These are phyloP conservation scores for Thumatha senex DNA, from an alignment of 2,888 invertebrate species.

Conservation along the genomic window DNA sequence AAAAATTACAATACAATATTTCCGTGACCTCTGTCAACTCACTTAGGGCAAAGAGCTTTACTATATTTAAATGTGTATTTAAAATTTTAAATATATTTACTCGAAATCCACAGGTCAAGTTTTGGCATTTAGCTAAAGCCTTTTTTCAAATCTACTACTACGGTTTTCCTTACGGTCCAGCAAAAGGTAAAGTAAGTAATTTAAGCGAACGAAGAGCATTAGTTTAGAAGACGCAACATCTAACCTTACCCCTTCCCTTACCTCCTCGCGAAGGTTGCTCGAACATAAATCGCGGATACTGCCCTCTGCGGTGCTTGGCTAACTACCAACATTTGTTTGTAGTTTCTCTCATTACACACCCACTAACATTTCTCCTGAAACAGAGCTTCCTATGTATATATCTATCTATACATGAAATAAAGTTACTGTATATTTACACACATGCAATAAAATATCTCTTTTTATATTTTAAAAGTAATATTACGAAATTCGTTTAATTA, in stretches of 20 bases:
- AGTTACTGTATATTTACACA: not conserved
- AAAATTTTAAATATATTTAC: too few species aligned
- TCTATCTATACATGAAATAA: not conserved
- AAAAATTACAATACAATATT: too few species aligned
- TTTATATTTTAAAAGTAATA: too few species aligned
- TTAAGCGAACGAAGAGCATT: constrained; percentile 32
- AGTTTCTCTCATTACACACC: constrained; percentile 69
- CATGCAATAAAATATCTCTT: too few species aligned
- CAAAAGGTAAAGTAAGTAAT: constrained; percentile 37
- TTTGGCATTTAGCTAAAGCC: not conserved
- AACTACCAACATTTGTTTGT: constrained; percentile 78
- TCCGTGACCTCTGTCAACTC: too few species aligned
- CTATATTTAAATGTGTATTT: too few species aligned
- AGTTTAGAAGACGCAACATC: constrained; percentile 46
- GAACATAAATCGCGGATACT: constrained; percentile 74
- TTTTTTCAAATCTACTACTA: not conserved
- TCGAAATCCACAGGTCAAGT: not conserved
- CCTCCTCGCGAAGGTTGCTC: constrained; percentile 34
- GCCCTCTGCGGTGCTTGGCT: constrained; percentile 74
- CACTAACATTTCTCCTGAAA: constrained; percentile 40
- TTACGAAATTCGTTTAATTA: too few species aligned
- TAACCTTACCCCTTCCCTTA: constrained; percentile 26
- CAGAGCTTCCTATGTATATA: not conserved
- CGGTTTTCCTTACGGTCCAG: constrained; percentile 27
- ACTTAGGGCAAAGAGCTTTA: too few species aligned